These are phyloP conservation scores for Fistularia tabacaria DNA, from an alignment of 2,797 vertebrate species.

Conservation along the genomic window DNA sequence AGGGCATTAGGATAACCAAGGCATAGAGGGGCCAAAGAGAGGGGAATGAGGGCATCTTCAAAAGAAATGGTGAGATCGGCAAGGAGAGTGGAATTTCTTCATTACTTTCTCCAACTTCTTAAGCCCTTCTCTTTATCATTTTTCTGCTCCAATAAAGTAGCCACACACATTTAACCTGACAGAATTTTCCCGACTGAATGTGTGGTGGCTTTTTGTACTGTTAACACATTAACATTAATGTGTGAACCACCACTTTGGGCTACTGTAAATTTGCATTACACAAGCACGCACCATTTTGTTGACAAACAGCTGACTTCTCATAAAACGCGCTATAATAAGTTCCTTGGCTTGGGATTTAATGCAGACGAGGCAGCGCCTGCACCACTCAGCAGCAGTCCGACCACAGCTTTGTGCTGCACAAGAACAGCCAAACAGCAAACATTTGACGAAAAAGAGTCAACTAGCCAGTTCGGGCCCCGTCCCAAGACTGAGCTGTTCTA, in stretches of 20 bases:
- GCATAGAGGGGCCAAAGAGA: conserved; percentile 32
- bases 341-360: conserved; percentile 38
- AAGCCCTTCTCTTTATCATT: conserved; percentile 37
- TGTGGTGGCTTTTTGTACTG: conserved; percentile 19
- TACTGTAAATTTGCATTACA: conserved; percentile 34
- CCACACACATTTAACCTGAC: no score
- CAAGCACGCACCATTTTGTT: conserved; percentile 43
- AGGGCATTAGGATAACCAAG: conserved; percentile 49
- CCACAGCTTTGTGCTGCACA: conserved; percentile 28
- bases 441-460: neutral
- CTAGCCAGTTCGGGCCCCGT: conserved; percentile 13
- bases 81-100: conserved; percentile 55
- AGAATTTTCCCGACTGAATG: conserved; percentile 1
- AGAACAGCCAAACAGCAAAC: conserved; percentile 27
- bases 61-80: conserved; percentile 42
- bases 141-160: neutral
- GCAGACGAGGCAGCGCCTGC: conserved; percentile 31
- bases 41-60: conserved; percentile 37
- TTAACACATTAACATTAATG: conserved; percentile 35
- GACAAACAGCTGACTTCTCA: conserved; percentile 46
- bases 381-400: conserved; percentile 33
- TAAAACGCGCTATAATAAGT: conserved; percentile 53
- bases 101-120: conserved; percentile 52
- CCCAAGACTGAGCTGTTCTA: conserved; percentile 16
- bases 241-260: conserved; percentile 32